Base-by-base conservation (phyloP, 2,113 vertebrate species). In the Galemys pyrenaicus region DNA sequence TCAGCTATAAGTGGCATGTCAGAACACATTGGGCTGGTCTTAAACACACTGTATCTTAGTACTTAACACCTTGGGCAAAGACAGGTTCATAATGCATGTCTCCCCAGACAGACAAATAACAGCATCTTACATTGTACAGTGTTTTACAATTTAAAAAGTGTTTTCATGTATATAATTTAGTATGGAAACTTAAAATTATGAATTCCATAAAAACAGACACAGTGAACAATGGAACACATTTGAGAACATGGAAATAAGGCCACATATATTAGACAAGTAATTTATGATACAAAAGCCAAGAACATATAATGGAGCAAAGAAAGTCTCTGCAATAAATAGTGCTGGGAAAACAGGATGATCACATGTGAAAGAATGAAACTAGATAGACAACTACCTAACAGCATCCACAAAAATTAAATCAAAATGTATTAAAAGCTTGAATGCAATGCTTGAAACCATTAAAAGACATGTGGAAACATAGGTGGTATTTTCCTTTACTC, bases 11-110 rank as follows among this genome's bases (percentile, higher is more conserved):
- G 30, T 22, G 54, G 62, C 81, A 28, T 67, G 95, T 87, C 71
- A 77, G 67, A 93, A 94, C 97, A 87, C 39, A 37, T 37, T 67
- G 26, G 30, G 3, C 65, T 41, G 51, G 54, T 67, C 71, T 35
- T 58, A 87, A 85, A 89, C 84, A 89, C 60, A 67, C 71, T 87
- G 92, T 94, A 94, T 95, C 92, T 94, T 77, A 39, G 16, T 4
- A n/a, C 60, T 75, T 46, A 71, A 11, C 17, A 46, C 73, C 84
- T 67, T 37, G 3, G 41, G 46, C 65, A 56, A 81, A 90, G 28
- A 46, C 41, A 64, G 54, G 28, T 49, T 78, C 67, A 37, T 4
- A 24, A 70, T 44, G 10, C 32, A 37, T 56, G 35, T n/a, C 77
- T 92, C 84, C 62, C 11, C 54, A 80, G 73, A 74, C 19, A 92